A percentile compares a stretch with the other conserved stretches of the same genome.
These are phyloP conservation scores for Phrynocephalus vlangalii DNA, from an alignment of 2,797 vertebrate species.

Conservation along the genomic window DNA sequence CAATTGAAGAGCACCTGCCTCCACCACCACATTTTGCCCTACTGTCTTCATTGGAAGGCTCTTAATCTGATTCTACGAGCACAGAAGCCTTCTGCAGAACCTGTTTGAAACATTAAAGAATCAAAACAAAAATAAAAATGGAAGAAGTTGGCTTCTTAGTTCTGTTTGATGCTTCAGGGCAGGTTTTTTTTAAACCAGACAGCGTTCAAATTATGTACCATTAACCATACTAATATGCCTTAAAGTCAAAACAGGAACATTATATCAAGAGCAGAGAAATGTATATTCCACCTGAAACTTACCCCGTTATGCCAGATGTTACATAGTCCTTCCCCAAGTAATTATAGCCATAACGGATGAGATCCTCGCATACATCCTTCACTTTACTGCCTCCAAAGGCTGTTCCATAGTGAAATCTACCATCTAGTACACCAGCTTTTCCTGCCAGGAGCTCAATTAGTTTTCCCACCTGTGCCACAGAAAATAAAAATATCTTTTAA, in stretches of 20 bases:
- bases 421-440: slow-evolving; percentile 94
- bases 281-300: slow-evolving; percentile 57
- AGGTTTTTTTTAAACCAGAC: not conserved
- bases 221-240: not conserved
- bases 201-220: not conserved
- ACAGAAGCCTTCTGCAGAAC: slow-evolving; percentile 30
- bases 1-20: slow-evolving; percentile 60
- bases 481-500: slow-evolving; percentile 23
- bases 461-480: slow-evolving; percentile 89
- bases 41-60: slow-evolving; percentile 46
- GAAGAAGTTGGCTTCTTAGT: slow-evolving; percentile 25
- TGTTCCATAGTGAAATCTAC: slow-evolving; percentile 96
- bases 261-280: not conserved
- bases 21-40: slow-evolving; percentile 50
- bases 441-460: slow-evolving; percentile 96
- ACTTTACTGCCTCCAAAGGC: slow-evolving; percentile 99
- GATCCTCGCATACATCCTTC: slow-evolving; percentile 98
- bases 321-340: slow-evolving; percentile 99
- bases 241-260: not conserved
- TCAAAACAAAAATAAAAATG: not conserved
- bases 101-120: slow-evolving; percentile 4
- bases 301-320: slow-evolving; percentile 99
- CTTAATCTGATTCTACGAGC: slow-evolving; percentile 42
- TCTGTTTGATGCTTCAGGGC: slow-evolving; percentile 13
- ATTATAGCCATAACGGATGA: slow-evolving; percentile 96